A percentile compares a stretch with the other conserved stretches of the same genome.
Evolutionary conservation across 2,797 vertebrate genomes (phyloP).

Genomic region (Chlorospingus semifuscus): DNA sequence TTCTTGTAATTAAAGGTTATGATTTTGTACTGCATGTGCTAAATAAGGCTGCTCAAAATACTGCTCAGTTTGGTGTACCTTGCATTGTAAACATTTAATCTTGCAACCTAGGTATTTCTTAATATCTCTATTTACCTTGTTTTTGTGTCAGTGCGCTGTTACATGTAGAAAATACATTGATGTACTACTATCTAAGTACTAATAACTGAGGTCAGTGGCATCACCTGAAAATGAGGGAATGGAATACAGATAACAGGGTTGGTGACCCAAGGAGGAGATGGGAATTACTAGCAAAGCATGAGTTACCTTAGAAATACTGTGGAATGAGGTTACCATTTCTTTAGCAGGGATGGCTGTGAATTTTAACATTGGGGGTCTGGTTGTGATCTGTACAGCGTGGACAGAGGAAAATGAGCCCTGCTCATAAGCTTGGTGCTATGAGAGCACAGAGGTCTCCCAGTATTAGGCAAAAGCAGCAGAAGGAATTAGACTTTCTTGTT

Average conservation of each 20-base stretch:
- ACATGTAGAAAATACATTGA: background rate
- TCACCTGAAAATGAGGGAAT: background rate
- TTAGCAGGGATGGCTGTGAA: background rate
- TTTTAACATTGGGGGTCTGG: background rate
- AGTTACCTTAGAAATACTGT: background rate
- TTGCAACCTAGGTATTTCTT: background rate
- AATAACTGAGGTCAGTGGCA: background rate
- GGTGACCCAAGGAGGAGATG: background rate
- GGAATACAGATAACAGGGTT: background rate
- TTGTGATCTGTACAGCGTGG: background rate
- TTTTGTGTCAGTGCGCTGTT: background rate
- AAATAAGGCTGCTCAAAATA: background rate
- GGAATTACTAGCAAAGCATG: background rate
- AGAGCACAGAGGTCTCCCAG: background rate
- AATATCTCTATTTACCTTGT: background rate
- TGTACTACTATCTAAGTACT: background rate
- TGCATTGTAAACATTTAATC: background rate
- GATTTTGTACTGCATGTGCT: background rate
- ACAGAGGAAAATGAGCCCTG: rapidly evolving
- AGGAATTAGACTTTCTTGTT: background rate
- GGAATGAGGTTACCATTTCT: background rate
- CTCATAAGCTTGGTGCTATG: rapidly evolving
- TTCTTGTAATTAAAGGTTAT: background rate
- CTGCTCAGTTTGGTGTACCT: background rate
- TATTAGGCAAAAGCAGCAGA: background rate